Percentiles rank a stretch among this genome's conserved stretches.
phyloP scores from a whole-genome alignment of 2,113 vertebrate genomes.

The Echinops telfairi region DNA sequence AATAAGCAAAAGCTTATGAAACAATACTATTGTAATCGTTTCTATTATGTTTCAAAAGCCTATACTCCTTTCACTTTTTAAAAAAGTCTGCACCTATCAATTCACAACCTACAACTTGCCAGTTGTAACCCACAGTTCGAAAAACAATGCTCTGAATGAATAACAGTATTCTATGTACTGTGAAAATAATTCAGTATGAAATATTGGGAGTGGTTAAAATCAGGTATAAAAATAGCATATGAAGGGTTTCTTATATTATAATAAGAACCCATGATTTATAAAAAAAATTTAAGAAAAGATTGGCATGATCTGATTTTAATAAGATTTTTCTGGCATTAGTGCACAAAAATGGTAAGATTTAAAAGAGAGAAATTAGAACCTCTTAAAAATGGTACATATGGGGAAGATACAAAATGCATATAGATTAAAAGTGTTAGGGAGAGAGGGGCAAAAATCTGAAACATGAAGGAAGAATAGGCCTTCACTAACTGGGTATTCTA shows the following conservation, averaged over 20 bases:
- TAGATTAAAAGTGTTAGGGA: not conserved
- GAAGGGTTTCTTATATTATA: not conserved
- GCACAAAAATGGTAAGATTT: not conserved
- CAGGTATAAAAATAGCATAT: not conserved
- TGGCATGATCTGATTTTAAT: not conserved
- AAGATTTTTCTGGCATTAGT: too few relatives aligned
- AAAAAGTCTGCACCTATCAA: too few relatives aligned
- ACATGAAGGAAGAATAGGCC: not conserved
- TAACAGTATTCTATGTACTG: rapidly evolving
- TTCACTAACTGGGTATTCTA: not conserved
- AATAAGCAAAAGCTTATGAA: too few relatives aligned
- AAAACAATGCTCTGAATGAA: not conserved
- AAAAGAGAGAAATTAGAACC: not conserved
- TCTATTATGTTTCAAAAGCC: too few relatives aligned
- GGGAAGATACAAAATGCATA: not conserved
- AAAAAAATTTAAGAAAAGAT: not conserved
- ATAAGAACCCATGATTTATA: not conserved
- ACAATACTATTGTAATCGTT: too few relatives aligned
- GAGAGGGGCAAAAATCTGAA: not conserved
- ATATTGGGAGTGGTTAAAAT: not conserved
- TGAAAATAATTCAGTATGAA: not conserved
- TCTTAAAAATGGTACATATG: not conserved
- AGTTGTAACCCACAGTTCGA: not conserved
- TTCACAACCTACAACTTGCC: too few relatives aligned
- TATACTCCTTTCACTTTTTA: too few relatives aligned